These are phyloP conservation scores for Melanostoma mellinum DNA, from an alignment of 2,888 invertebrate species.

Conservation along the genomic window DNA sequence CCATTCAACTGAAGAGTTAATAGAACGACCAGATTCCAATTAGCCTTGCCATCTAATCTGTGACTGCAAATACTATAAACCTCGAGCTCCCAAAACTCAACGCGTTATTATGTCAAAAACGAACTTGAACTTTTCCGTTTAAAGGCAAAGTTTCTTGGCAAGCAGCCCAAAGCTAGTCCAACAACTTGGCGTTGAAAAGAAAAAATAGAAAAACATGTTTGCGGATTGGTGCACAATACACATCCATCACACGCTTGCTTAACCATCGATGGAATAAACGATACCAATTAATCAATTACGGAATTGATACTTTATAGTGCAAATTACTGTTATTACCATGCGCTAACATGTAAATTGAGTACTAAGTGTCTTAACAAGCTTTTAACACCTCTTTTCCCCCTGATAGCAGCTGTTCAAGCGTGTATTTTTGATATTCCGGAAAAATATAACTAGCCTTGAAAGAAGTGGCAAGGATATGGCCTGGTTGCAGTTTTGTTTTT, in stretches of 20 bases:
- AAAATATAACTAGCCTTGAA: too few relatives aligned
- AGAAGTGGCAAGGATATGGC: too few relatives aligned
- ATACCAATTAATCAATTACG: slow-evolving; percentile 38
- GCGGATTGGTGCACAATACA: slow-evolving; percentile 34
- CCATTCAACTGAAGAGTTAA: neutral
- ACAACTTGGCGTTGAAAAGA: slow-evolving; percentile 48
- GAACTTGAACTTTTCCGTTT: slow-evolving; percentile 32
- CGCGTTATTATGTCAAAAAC: neutral
- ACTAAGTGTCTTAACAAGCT: neutral
- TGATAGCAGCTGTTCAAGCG: too few relatives aligned
- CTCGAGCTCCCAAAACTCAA: neutral
- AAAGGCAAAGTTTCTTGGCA: neutral
- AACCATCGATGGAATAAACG: slow-evolving; percentile 23
- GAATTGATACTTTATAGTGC: slow-evolving; percentile 6
- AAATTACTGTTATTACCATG: neutral
- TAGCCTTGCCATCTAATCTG: slow-evolving; percentile 14
- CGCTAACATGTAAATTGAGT: slow-evolving; percentile 11
- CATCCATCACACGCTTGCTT: slow-evolving; percentile 54
- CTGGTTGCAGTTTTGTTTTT: too few relatives aligned
- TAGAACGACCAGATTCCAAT: neutral
- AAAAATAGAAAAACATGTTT: slow-evolving; percentile 19
- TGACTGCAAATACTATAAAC: neutral
- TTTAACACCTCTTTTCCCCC: neutral
- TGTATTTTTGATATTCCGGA: too few relatives aligned
- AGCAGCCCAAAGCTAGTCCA: slow-evolving; percentile 23